Evolutionary conservation across 2,888 invertebrate genomes (phyloP), one percentile per base, ranked within the genome.

Genomic region (Pelosia muscerda): DNA sequence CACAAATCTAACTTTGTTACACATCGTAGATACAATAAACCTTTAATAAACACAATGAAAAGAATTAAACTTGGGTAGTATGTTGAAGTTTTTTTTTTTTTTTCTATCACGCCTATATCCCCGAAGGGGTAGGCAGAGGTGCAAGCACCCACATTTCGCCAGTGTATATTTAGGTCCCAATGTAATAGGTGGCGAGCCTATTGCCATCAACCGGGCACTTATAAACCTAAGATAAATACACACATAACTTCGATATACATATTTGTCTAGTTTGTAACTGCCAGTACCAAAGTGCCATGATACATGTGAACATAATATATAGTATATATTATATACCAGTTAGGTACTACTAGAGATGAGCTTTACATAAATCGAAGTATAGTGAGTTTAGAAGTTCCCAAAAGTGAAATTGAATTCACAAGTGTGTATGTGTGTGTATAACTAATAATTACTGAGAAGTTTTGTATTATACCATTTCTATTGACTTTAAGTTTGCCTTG

Each of bases 361-460:
- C 8, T 26, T 56, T 13, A 26, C n/a, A 60, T 19, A 26, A 53
- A 19, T 53, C 26, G 23, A 62, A 62, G 25, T 6, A 23, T 22
- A 34, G 34, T 38, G 34, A 34, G 34, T 11, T 13, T 15, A 38
- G 60, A 15, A 28, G 15, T 55, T 23, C 49, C 22, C 34, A 53
- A 31, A 62, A 42, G 34, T 11, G 28, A 57, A 62, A 62, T 62
- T 62, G 31, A 28, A 62, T 62, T 66, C 28, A n/a, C 28, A 60
- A 58, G 22, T 65, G 53, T 54, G 31, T 31, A n/a, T 49, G n/a
- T 54, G 31, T 31, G 49, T 49, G n/a, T n/a, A 15, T 49, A 49
- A 49, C 49, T 49, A 49, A 49, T 49, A 49, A 49, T 49, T 49
- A 49, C 49, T 49, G n/a, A 49, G 49, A 49, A 49, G 8, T 49